A percentile compares a stretch with the other conserved stretches of the same genome.
Conservation (phyloP, 2,888 invertebrate species). For the Acanthococcus lagerstroemiae region DNA sequence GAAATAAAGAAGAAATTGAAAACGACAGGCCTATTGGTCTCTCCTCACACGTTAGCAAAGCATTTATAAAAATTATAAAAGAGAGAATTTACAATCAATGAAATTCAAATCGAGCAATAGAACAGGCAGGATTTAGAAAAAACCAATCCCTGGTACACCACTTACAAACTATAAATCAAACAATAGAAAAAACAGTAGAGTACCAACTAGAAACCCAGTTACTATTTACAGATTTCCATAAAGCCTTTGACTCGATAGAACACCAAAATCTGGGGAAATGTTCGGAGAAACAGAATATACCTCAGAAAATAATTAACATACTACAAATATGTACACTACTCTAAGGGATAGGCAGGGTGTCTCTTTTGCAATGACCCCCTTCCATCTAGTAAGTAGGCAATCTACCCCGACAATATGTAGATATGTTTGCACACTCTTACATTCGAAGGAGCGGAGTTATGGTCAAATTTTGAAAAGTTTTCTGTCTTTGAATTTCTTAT, state of each 20-base stretch:
- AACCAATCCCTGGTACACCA: neutral
- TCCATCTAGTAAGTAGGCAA: too few species aligned
- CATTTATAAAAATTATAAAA: neutral
- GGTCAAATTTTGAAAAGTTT: too few species aligned
- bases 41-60: neutral
- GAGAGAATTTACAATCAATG: neutral
- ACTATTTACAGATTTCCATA: neutral
- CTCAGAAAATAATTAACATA: neutral
- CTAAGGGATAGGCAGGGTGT: too few species aligned
- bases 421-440: too few species aligned
- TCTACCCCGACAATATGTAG: too few species aligned
- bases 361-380: too few species aligned
- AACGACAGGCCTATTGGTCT: neutral
- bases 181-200: neutral
- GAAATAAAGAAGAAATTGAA: neutral
- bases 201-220: neutral
- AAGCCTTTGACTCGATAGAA: neutral
- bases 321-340: too few species aligned
- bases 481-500: too few species aligned
- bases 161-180: conserved; percentile 36
- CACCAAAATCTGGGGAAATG: neutral
- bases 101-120: neutral
- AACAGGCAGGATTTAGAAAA: neutral
- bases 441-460: too few species aligned
- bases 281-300: neutral